Conservation (phyloP, 2,113 vertebrate genomes). For the human region GRCh38 chr6:108344501-108345000, state of each 20-base stretch:
- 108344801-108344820: not conserved
- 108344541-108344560: too few relatives aligned
- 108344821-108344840: not conserved
- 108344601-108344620: not conserved
- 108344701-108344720: not conserved
- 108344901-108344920: not conserved
- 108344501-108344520: too few relatives aligned
- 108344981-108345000: not conserved
- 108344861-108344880: not conserved
- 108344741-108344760: not conserved
- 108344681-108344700: not conserved
- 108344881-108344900: not conserved
- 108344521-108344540: too few relatives aligned
- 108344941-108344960: not conserved
- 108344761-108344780: not conserved
- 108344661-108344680: not conserved
- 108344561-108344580: too few relatives aligned
- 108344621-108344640: not conserved
- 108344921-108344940: not conserved
- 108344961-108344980: not conserved
- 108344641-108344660: not conserved
- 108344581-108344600: too few relatives aligned
- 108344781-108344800: not conserved
- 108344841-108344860: not conserved
- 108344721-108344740: not conserved